Evolutionary conservation across 1,140 invertebrate genomes (phyloP).

Genomic region (Drosophila orena): DNA sequence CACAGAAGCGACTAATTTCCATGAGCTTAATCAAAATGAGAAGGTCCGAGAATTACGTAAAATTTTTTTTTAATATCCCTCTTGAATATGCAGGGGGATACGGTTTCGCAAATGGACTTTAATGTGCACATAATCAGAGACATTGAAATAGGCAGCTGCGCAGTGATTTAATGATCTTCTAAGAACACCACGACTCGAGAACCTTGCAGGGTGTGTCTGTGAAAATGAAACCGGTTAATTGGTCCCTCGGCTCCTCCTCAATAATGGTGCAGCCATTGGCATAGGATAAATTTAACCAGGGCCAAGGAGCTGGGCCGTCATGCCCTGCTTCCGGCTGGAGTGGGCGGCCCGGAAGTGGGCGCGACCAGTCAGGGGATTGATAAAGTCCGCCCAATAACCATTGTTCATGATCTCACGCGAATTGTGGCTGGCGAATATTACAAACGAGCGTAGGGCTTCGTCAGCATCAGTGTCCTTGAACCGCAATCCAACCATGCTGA

Average conservation of each 20-base stretch:
- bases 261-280: constrained; percentile 55
- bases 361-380: constrained; percentile 65
- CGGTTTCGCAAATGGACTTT: constrained; percentile 4
- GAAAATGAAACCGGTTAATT: constrained; percentile 59
- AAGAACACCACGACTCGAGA: constrained; percentile 5
- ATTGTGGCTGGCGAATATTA: constrained; percentile 37
- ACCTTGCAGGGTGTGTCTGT: constrained; percentile 49
- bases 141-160: background rate
- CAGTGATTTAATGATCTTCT: background rate
- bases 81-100: background rate
- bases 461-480: constrained; percentile 37
- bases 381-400: constrained; percentile 68
- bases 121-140: constrained; percentile 2
- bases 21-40: background rate
- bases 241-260: constrained; percentile 29
- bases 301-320: constrained; percentile 7
- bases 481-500: constrained; percentile 50
- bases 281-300: constrained; percentile 27
- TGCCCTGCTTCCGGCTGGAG: constrained; percentile 2
- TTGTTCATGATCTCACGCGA: constrained; percentile 30
- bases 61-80: constrained; percentile 13
- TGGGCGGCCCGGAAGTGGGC: constrained; percentile 37
- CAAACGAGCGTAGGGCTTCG: constrained; percentile 49
- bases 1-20: background rate
- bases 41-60: background rate